Percentiles rank a stretch among this genome's conserved stretches.
phyloP scores from a whole-genome alignment of 2,113 vertebrate species.

The Hoplias malabaricus region DNA sequence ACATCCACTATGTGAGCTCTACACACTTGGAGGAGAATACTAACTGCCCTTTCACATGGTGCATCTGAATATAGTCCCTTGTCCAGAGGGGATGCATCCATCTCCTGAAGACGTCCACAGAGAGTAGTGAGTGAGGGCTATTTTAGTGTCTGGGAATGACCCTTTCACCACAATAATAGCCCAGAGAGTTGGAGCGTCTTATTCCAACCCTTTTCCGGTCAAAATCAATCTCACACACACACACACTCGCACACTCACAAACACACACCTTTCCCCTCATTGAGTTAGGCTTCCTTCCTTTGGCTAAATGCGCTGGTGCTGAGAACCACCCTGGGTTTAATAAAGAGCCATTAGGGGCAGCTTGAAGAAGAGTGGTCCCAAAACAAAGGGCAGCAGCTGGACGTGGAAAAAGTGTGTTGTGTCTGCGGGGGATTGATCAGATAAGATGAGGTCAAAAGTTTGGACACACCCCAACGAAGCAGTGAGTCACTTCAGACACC shows the following conservation, averaged over 20 bases:
- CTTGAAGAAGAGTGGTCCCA: slow-evolving; percentile 21
- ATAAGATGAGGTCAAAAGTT: neutral
- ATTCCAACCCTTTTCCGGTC: slow-evolving; percentile 22
- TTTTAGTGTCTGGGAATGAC: slow-evolving; percentile 36
- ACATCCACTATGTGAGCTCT: no score
- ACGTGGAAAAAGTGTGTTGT: neutral
- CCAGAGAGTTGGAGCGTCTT: slow-evolving; percentile 14
- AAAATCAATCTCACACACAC: slow-evolving; percentile 14
- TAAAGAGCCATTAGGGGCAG: slow-evolving; percentile 15
- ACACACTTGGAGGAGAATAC: no score
- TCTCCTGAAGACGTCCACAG: neutral
- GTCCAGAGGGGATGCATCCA: neutral
- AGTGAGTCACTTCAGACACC: no score
- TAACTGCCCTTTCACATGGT: no score
- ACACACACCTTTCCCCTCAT: slow-evolving; percentile 50
- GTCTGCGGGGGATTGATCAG: neutral
- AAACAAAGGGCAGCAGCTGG: slow-evolving; percentile 18
- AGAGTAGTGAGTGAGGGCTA: neutral
- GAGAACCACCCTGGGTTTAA: slow-evolving; percentile 28
- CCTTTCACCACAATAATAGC: slow-evolving; percentile 8
- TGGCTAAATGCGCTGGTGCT: slow-evolving; percentile 1
- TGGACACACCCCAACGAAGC: neutral
- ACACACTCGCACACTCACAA: slow-evolving; percentile 22
- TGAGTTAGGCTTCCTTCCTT: slow-evolving; percentile 48
- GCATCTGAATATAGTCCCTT: neutral